Evolutionary conservation across 2,888 invertebrate species (phyloP).

Genomic region (Hemithea aestivaria): DNA sequence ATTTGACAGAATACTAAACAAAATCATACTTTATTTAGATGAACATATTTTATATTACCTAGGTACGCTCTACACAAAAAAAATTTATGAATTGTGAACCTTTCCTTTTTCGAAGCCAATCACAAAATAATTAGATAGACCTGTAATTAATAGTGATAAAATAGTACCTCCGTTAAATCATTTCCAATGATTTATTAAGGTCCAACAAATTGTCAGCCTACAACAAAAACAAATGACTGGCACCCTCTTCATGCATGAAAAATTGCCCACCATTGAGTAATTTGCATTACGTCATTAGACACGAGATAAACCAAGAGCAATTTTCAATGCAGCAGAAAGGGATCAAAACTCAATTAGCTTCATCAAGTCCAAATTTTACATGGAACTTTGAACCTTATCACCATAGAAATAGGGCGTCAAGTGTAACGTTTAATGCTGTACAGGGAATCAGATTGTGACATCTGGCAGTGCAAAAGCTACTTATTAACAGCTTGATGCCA

Average conservation of each 20-base stretch:
- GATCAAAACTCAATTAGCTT: constrained; percentile 54
- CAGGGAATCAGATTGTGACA: constrained; percentile 40
- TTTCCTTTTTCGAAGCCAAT: too few species aligned
- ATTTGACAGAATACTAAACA: too few species aligned
- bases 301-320: constrained; percentile 24
- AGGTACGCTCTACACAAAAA: too few species aligned
- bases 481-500: constrained; percentile 37
- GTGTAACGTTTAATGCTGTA: constrained; percentile 11
- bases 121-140: too few species aligned
- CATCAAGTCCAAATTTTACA: constrained; percentile 7
- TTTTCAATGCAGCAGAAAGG: constrained; percentile 32
- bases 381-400: constrained; percentile 9
- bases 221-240: neutral
- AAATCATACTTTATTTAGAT: too few species aligned
- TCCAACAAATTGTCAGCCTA: too few species aligned
- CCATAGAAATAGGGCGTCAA: neutral
- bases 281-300: constrained; percentile 24
- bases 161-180: too few species aligned
- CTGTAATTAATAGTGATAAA: too few species aligned
- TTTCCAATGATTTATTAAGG: too few species aligned
- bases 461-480: constrained; percentile 40
- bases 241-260: constrained; percentile 1
- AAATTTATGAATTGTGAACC: too few species aligned
- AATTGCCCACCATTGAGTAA: constrained; percentile 16
- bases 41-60: too few species aligned